Evolutionary conservation across 2,113 vertebrate genomes (phyloP), one percentile per base, ranked within the genome.

Genomic region (Hystrix brachyura): DNA sequence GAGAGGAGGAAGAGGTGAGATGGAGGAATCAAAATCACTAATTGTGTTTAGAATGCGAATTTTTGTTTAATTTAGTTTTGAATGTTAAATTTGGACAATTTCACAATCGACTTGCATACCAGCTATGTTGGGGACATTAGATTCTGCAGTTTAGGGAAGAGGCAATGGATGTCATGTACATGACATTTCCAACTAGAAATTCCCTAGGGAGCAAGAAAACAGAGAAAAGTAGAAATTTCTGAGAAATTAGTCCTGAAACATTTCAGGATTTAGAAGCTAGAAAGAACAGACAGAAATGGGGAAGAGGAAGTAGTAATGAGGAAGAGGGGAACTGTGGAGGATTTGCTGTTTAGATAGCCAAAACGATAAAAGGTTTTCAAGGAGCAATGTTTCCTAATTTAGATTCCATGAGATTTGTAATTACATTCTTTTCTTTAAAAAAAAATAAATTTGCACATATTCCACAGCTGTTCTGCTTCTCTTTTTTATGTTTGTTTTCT

Each of bases 401-500:
- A 67, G 13, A 78, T 69, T 74, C 48, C 79, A 12, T 72, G 8
- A 79, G 46, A 78, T 60, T 91, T 89, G 23, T 25, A 90, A 62
- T 79, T 60, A 43, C 43, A 78, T 74, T 80, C 12, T 55, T 87
- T 23, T 59, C 43, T 11, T 43, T 38, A 91, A 90, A 76, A 29
- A 80, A 21, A 79, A 60, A 85, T 83, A 32, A 69, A 86, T 69
- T 86, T 94, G 71, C 32, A 57, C 2, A 32, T 38, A 65, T 69
- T 71, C 32, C 53, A 79, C 53, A 95, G 46, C 74, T 65, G 65
- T 80, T 95, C 76, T 64, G 51, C 80, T 92, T 51, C 17, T 6
- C 18, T 90, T 93, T 64, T 14, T 79, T 93, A 38, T 38, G 25
- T 91, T 85, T 80, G 17, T 43, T 82, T 96, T 90, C 74, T 81